These are phyloP conservation scores for Gadus chalcogrammus DNA, from an alignment of 2,113 vertebrate species.

Conservation along the genomic window DNA sequence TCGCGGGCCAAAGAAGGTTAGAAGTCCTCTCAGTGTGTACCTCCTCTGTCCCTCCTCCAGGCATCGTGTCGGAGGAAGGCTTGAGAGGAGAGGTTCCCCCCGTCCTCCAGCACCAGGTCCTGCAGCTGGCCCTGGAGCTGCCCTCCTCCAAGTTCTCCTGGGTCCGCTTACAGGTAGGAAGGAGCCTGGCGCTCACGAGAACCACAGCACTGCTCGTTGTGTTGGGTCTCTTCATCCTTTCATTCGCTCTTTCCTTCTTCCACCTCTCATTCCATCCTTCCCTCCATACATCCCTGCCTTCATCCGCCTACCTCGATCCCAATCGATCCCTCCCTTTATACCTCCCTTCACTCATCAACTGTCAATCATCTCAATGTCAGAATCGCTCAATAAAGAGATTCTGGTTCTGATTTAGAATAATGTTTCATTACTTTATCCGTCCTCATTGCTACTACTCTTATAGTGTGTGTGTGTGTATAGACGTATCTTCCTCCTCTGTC, in stretches of 20 bases:
- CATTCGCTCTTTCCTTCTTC: background rate
- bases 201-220: background rate
- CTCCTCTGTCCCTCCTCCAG: conserved; percentile 50
- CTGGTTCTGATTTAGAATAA: too few species aligned
- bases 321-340: too few species aligned
- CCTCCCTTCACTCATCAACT: too few species aligned
- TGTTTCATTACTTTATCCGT: too few species aligned
- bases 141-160: conserved; percentile 93
- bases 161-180: conserved; percentile 86
- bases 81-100: conserved; percentile 77
- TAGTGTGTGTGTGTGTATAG: background rate
- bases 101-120: conserved; percentile 85
- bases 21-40: too few species aligned
- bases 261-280: background rate
- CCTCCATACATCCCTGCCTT: too few species aligned
- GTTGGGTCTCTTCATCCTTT: background rate
- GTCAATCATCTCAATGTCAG: too few species aligned
- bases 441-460: background rate
- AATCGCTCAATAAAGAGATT: too few species aligned
- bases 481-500: background rate
- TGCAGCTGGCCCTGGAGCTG: conserved; percentile 88
- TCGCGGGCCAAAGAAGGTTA: too few species aligned
- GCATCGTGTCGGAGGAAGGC: conserved; percentile 84
- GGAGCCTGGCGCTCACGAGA: conserved; percentile 4
- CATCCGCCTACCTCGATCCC: too few species aligned